Conservation (phyloP, 2,113 vertebrate species). For the Hypanus sabinus region DNA sequence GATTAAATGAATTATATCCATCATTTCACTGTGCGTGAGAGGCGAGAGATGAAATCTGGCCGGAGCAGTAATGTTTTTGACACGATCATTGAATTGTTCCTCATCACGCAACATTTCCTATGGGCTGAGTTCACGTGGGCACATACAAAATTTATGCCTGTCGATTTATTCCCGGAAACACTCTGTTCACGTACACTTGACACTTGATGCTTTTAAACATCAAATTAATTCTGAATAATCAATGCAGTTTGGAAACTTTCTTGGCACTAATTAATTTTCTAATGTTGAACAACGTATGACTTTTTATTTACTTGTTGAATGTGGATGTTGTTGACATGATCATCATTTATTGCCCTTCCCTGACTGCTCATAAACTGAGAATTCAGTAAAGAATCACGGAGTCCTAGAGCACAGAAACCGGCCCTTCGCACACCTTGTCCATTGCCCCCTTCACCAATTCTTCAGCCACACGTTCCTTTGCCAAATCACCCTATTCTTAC, state of each 20-base stretch:
- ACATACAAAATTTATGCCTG: neutral
- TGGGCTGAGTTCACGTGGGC: neutral
- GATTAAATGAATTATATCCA: neutral
- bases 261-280: slow-evolving; percentile 34
- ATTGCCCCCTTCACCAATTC: too few species aligned
- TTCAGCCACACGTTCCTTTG: too few species aligned
- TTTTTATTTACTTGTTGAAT: neutral
- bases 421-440: too few species aligned
- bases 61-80: neutral
- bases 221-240: slow-evolving; percentile 2
- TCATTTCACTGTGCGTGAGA: neutral
- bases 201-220: slow-evolving; percentile 21
- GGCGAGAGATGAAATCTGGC: neutral
- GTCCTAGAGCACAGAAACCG: too few species aligned
- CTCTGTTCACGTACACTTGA: neutral
- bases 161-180: slow-evolving; percentile 19
- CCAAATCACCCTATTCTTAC: too few species aligned
- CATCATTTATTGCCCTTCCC: too few species aligned
- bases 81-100: neutral
- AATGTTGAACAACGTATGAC: neutral
- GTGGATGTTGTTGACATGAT: neutral
- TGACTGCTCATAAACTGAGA: too few species aligned
- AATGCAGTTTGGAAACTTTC: slow-evolving; percentile 20
- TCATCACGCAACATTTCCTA: neutral
- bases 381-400: too few species aligned